Evolutionary conservation across 2,113 vertebrate genomes (phyloP), one percentile per base, ranked within the genome.

Genomic region (Sceloporus undulatus): DNA sequence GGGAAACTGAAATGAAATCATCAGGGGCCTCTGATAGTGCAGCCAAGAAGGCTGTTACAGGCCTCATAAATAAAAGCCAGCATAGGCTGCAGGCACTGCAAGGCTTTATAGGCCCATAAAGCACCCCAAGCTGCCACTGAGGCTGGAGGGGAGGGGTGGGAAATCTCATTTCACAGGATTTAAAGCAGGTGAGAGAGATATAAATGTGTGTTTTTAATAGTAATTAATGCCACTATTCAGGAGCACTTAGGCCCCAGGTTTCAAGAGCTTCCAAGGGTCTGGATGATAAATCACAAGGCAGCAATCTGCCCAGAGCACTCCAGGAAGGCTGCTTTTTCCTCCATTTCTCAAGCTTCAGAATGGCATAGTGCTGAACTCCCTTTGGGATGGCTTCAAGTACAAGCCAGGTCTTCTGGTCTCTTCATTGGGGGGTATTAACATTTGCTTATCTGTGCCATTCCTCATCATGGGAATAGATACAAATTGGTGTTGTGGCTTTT

Each of bases 161-260:
- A 93, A 95, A 96, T 96, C 93, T 95, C 94, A 95, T 95, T 94
- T 95, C 93, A 92, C 93, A 95, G 94, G 94, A 96, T 96, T 96
- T 95, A 95, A 95, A 96, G 94, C 94, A 95, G 90, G 92, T 93
- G 93, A 95, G 95, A 96, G 95, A 94, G 92, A 95, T 93, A 95
- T 94, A 94, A 94, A 94, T 92, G 92, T 94, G 89, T 95, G 93
- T 94, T 95, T 95, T 94, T 95, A 95, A 95, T 95, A 95, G 94
- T 93, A 95, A 96, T 95, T 95, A 95, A 95, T 95, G 91, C 93
- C 90, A 85, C 92, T 91, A 91, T 96, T 95, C 92, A 93, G 95
- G 86, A 91, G 88, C 94, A 94, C 92, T 95, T 95, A 95, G 92
- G 92, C 85, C 78, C 76, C 85, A 48, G 85, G 40, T 92, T 95